Conservation (phyloP, 2,113 vertebrate species). For the Phaetusa simplex region DNA sequence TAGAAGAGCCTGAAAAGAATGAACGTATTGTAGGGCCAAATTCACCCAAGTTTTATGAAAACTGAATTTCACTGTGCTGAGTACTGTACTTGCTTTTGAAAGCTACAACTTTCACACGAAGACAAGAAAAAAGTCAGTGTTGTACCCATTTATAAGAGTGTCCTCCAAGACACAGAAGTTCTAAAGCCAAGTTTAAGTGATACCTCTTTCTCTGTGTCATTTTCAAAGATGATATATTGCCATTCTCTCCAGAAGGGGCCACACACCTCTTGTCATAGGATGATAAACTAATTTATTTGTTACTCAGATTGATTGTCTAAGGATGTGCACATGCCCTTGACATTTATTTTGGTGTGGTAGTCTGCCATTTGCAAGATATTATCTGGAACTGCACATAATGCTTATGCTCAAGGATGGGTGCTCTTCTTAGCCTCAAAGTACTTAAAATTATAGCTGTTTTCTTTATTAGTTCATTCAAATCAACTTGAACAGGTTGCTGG, state of each 20-base stretch:
- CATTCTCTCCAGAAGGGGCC: neutral
- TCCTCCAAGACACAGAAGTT: neutral
- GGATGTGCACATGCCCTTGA: neutral
- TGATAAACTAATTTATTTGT: neutral
- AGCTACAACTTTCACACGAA: neutral
- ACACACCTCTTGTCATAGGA: neutral
- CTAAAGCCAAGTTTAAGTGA: neutral
- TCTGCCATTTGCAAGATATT: neutral
- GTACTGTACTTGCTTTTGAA: neutral
- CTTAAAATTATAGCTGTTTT: neutral
- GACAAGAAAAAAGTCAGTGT: neutral
- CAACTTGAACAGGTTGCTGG: neutral
- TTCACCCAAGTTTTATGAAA: neutral
- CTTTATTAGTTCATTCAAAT: neutral
- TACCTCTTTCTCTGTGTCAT: neutral
- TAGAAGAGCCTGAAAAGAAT: neutral
- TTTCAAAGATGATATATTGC: neutral
- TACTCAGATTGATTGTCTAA: neutral
- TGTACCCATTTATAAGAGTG: neutral
- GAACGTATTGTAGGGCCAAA: neutral
- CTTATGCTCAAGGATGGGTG: neutral
- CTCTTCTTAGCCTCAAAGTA: neutral
- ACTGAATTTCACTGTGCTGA: neutral
- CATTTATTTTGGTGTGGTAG: neutral
- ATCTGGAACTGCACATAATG: neutral